Evolutionary conservation across 2,113 vertebrate genomes (phyloP), one percentile per base, ranked within the genome.

Genomic region (Lagopus leucura): DNA sequence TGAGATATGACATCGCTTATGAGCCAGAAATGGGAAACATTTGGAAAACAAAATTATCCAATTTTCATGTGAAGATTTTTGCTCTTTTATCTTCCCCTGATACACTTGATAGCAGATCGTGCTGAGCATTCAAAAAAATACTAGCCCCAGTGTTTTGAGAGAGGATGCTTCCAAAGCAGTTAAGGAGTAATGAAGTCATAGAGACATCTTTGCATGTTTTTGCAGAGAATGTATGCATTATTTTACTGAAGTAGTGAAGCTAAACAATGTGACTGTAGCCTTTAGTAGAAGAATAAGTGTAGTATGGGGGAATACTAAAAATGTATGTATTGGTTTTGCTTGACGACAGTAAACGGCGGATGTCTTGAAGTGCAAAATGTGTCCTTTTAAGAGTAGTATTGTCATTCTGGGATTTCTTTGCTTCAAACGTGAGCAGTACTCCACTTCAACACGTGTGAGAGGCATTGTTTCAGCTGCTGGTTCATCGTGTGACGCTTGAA

Each of bases 391-490:
- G 47, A 72, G 57, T 17, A 17, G 6, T 70, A 40, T 50, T 84
- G 21, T 78, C 40, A 65, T 75, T 86, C 50, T 63, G 75, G 28
- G 36, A 36, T 91, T 76, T 34, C 27, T 89, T 72, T 73, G 30
- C 61, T 92, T 77, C 19, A 81, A 72, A 60, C 65, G 25, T 3
- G 12, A 63, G 60, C 66, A 82, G 42, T 86, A 81, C 77, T 94
- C 72, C 45, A 65, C 94, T 96, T 74, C 75, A 85, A 81, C 18
- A 42, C 28, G 13, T 83, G 36, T 92, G 65, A 95, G 96, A 74
- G 84, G 64, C 55, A 57, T 93, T 95, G 90, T 87, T 84, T 95
- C 87, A 96, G 65, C 89, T 90, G 42, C 76, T 95, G 38, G 25
- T 83, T 95, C 86, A 82, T 71, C 75, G 75, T 61, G n/a, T 95